Base-by-base conservation (phyloP, 2,888 invertebrate genomes). In the Steromphala cineraria region DNA sequence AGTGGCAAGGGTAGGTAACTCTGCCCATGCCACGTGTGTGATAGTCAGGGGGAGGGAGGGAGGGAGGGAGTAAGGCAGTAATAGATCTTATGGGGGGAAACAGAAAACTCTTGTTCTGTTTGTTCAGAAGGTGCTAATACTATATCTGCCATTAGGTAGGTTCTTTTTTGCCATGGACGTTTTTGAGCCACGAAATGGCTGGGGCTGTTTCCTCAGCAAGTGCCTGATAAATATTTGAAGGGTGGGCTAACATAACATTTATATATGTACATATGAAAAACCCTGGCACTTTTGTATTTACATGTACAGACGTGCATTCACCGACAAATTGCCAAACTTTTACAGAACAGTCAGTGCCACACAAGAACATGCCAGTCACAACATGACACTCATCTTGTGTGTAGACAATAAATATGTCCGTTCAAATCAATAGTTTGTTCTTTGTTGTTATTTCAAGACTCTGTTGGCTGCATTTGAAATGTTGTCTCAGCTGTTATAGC, bases 181-280 rank as follows among this genome's bases (percentile, higher is more conserved):
- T 71, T 71, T 71, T 71, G 71, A 71, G 71, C 71, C 71, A 40
- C 17, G 71, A 71, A n/a, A 40, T 31, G 71, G 71, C 62, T 28
- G 62, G 62, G 62, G 28, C 15, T 10, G 46, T 46, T 17, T 62
- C 24, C 28, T 28, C 62, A 36, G 71, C 31, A 71, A 71, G 71
- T 71, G 71, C 71, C 71, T 71, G 71, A 40, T 71, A 71, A 71
- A 36, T 53, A 36, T 19, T 24, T 55, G 31, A 76, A 31, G 36
- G 55, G 55, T 53, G 55, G 53, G 76, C 71, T 71, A 15, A 53
- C 53, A 76, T n/a, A 55, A 76, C 36, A 76, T 21, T 55, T 19
- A 21, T 67, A 67, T 75, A 75, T 75, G 55, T 75, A 75, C 55
- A 75, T 75, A 75, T 53, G 55, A 53, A 53, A 75, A 53, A 75